Conservation (phyloP, 2,113 vertebrate species). For the Litocranius walleri region DNA sequence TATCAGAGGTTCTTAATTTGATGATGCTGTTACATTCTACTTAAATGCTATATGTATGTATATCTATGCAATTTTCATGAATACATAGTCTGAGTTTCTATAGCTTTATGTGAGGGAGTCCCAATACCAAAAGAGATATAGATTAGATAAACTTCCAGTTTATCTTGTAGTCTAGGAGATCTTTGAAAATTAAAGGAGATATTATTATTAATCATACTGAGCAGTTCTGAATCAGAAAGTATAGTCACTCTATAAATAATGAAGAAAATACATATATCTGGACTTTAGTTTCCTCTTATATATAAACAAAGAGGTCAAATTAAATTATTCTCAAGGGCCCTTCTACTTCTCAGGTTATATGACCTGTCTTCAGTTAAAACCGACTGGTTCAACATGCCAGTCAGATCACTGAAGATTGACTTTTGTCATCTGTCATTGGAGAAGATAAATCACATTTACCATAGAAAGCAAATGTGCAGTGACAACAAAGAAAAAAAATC, state of each 20-base stretch:
- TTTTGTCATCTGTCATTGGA: background rate
- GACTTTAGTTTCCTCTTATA: background rate
- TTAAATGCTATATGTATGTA: background rate
- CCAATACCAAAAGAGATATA: background rate
- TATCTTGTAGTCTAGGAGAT: background rate
- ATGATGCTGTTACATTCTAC: background rate
- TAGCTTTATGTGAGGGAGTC: background rate
- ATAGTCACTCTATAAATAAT: background rate
- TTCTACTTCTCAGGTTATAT: background rate
- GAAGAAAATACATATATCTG: background rate
- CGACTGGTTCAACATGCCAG: background rate
- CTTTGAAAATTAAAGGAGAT: background rate
- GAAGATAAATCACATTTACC: background rate
- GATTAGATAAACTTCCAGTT: background rate
- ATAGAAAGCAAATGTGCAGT: background rate
- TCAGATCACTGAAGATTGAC: background rate
- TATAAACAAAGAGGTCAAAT: background rate
- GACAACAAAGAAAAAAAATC: constrained; percentile 11
- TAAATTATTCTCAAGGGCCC: background rate
- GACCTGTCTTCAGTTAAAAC: background rate
- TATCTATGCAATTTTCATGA: background rate
- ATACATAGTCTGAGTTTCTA: background rate
- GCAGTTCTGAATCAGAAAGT: background rate
- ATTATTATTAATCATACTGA: background rate
- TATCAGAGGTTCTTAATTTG: background rate